Evolutionary conservation across 2,113 vertebrate species (phyloP).

Genomic region (Tyrannus savana): DNA sequence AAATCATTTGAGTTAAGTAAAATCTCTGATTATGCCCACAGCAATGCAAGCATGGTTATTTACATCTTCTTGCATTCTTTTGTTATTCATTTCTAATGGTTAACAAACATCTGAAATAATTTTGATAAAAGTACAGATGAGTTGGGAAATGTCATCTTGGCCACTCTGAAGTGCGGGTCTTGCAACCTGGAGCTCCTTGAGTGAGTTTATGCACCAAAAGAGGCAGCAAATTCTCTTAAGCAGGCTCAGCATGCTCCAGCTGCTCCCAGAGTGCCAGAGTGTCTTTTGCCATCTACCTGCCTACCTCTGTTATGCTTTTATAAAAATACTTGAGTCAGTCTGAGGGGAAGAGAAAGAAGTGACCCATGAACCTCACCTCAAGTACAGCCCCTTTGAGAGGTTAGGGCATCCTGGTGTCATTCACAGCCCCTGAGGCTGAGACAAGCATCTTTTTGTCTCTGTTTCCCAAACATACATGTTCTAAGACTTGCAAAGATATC

Average conservation of each 20-base stretch:
- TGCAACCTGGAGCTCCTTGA: neutral
- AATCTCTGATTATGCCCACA: neutral
- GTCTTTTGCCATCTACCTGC: neutral
- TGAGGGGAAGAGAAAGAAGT: neutral
- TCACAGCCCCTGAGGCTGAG: neutral
- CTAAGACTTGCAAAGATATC: neutral
- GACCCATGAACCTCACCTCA: neutral
- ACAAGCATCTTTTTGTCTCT: neutral
- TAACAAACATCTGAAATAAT: neutral
- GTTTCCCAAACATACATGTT: neutral
- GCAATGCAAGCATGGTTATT: neutral
- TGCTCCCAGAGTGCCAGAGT: neutral
- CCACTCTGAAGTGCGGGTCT: fast-evolving
- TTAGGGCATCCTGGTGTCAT: neutral
- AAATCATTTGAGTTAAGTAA: neutral
- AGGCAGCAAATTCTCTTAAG: neutral
- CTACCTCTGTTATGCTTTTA: neutral
- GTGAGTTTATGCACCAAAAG: neutral
- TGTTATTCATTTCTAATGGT: neutral
- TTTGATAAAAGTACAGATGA: neutral
- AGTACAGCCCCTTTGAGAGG: neutral
- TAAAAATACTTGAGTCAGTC: neutral
- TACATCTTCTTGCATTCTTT: neutral
- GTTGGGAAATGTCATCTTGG: neutral
- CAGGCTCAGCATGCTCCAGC: neutral